These are phyloP conservation scores for Andrena flavipes DNA, from an alignment of 2,888 invertebrate genomes.

Conservation along the genomic window DNA sequence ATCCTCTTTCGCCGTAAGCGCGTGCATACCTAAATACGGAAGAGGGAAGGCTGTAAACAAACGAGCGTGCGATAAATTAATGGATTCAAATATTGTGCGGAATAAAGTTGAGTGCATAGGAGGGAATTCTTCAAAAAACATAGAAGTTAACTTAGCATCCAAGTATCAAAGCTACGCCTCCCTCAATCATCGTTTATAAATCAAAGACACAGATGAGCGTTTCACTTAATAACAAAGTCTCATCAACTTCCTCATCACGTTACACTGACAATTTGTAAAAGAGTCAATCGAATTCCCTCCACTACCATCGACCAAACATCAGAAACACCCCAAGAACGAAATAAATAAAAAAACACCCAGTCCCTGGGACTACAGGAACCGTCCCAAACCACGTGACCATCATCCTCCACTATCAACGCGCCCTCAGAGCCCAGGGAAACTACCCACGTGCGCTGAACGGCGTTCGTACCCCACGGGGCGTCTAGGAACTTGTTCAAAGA, in stretches of 20 bases:
- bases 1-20: background rate
- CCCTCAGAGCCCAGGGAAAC: constrained; percentile 17
- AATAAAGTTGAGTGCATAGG: background rate
- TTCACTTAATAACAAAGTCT: too few species aligned
- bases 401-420: constrained; percentile 42
- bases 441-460: constrained; percentile 28
- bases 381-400: background rate
- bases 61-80: background rate
- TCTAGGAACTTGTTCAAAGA: constrained; percentile 54
- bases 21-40: constrained; percentile 10
- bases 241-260: too few species aligned
- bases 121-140: constrained; percentile 9
- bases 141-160: background rate
- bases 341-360: constrained; percentile 5
- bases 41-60: background rate
- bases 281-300: background rate
- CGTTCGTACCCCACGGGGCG: constrained; percentile 31
- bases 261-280: too few species aligned
- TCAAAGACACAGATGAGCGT: too few species aligned
- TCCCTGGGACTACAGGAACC: background rate
- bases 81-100: background rate
- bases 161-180: too few species aligned
- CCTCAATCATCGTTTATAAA: too few species aligned
- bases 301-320: too few species aligned
- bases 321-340: too few species aligned